phyloP scores from a whole-genome alignment of 2,797 vertebrate genomes.

The Epinephelus awoara region DNA sequence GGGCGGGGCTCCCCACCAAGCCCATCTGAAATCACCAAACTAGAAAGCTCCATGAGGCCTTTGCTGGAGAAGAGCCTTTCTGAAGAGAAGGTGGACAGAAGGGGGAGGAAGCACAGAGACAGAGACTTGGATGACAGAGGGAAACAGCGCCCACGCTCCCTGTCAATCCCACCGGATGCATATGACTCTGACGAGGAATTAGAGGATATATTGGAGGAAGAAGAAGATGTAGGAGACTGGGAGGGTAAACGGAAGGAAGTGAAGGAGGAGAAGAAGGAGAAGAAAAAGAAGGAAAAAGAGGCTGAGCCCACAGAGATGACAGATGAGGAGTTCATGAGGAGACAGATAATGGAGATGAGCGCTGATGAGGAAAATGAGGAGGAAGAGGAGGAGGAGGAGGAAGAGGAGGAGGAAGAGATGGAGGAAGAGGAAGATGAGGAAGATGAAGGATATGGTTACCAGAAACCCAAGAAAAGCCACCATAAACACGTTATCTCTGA shows the following conservation, averaged over 20 bases:
- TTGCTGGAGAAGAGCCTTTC: constrained; percentile 89
- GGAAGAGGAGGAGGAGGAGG: constrained; percentile 80
- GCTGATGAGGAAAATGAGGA: constrained; percentile 94
- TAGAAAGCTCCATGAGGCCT: constrained; percentile 93
- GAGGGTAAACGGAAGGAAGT: constrained; percentile 89
- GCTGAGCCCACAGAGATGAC: constrained; percentile 88
- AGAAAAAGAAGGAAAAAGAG: constrained; percentile 86
- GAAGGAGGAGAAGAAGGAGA: constrained; percentile 90
- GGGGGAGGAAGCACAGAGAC: constrained; percentile 83
- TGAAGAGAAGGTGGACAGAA: constrained; percentile 85
- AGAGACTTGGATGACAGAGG: constrained; percentile 88
- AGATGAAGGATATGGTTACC: constrained; percentile 89
- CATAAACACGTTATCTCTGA: constrained; percentile 89
- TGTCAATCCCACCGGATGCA: constrained; percentile 94
- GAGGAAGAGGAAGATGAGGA: constrained; percentile 86
- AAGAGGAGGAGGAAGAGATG: constrained; percentile 81
- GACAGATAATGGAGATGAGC: constrained; percentile 99
- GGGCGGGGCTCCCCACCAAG: constrained; percentile 91
- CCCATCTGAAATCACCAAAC: constrained; percentile 94
- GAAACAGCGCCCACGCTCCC: constrained; percentile 92
- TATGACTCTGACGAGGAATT: constrained; percentile 97
- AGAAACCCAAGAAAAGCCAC: constrained; percentile 87
- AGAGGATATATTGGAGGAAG: constrained; percentile 95
- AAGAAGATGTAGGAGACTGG: constrained; percentile 92
- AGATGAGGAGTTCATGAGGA: constrained; percentile 97